Percentiles rank a stretch among this genome's conserved stretches.
phyloP scores from a whole-genome alignment of 2,113 vertebrate species.

The Lonchura striata region DNA sequence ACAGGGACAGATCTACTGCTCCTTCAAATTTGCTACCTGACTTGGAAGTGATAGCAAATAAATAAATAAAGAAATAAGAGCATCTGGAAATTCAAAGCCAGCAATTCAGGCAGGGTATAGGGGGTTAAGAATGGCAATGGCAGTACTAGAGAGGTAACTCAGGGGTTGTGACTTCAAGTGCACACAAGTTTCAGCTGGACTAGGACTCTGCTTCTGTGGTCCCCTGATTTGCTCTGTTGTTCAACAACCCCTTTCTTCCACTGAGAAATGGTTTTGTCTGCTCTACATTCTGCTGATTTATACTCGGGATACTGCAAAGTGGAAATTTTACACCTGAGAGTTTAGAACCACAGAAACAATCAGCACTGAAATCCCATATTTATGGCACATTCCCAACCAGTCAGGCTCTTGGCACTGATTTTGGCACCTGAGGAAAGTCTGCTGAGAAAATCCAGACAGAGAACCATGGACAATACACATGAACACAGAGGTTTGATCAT shows the following conservation, averaged over 20 bases:
- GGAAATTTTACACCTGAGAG: not conserved
- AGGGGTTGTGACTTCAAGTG: not conserved
- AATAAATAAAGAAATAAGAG: not conserved
- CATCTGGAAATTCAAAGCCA: not conserved
- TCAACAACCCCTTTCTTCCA: not conserved
- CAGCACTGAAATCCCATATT: not conserved
- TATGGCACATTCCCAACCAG: not conserved
- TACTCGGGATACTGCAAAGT: not conserved
- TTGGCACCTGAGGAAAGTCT: not conserved
- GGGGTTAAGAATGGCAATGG: not conserved
- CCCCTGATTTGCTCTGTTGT: not conserved
- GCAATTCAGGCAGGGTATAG: not conserved
- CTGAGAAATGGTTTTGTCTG: not conserved
- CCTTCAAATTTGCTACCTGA: not conserved
- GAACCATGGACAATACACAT: not conserved
- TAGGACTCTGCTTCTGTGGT: not conserved
- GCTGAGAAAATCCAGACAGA: not conserved
- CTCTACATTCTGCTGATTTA: not conserved
- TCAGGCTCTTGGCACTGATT: not conserved
- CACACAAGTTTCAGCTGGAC: not conserved
- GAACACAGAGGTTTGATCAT: not conserved
- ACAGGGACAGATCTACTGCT: not conserved
- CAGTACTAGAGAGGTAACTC: not conserved
- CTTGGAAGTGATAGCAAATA: not conserved
- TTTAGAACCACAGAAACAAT: not conserved